Evolutionary conservation across 2,888 invertebrate genomes (phyloP).

Genomic region (Drosophila rellima): DNA sequence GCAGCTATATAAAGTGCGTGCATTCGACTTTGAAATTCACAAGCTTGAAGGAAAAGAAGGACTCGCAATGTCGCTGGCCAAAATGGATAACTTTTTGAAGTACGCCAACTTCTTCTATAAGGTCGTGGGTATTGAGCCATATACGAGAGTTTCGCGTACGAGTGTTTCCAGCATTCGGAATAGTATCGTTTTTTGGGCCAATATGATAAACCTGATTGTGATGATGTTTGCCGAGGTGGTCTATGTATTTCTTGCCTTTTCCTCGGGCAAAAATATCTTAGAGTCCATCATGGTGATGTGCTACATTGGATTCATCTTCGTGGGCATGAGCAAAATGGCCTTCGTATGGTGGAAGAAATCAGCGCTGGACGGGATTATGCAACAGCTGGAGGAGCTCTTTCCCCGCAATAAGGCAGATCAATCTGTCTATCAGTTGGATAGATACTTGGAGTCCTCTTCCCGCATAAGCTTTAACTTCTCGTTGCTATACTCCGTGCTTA

Average conservation of each 20-base stretch:
- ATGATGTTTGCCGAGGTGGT: constrained; percentile 61
- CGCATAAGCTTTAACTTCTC: constrained; percentile 71
- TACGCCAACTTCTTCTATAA: constrained; percentile 77
- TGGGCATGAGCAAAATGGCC: constrained; percentile 78
- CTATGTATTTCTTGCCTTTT: constrained; percentile 66
- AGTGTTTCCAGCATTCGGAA: constrained; percentile 15
- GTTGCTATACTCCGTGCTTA: constrained; percentile 76
- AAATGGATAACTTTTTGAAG: constrained; percentile 70
- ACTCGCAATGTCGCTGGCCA: constrained; percentile 35
- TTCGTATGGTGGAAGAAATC: constrained; percentile 74
- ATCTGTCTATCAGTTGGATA: constrained; percentile 41
- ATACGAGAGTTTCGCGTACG: constrained; percentile 27
- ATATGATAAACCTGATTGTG: constrained; percentile 60
- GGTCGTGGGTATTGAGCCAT: constrained; percentile 68
- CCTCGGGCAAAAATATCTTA: constrained; percentile 60
- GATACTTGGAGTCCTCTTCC: constrained; percentile 55
- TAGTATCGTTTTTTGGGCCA: constrained; percentile 58
- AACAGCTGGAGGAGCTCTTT: constrained; percentile 63
- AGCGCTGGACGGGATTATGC: constrained; percentile 61
- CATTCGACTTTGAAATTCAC: not conserved
- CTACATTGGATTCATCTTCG: constrained; percentile 78
- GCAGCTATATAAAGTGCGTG: constrained; percentile 41
- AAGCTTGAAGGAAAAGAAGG: not conserved
- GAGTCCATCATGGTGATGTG: constrained; percentile 78
- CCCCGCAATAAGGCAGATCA: constrained; percentile 54